phyloP scores from a whole-genome alignment of 1,140 invertebrate species.

The Drosophila trapezifrons region DNA sequence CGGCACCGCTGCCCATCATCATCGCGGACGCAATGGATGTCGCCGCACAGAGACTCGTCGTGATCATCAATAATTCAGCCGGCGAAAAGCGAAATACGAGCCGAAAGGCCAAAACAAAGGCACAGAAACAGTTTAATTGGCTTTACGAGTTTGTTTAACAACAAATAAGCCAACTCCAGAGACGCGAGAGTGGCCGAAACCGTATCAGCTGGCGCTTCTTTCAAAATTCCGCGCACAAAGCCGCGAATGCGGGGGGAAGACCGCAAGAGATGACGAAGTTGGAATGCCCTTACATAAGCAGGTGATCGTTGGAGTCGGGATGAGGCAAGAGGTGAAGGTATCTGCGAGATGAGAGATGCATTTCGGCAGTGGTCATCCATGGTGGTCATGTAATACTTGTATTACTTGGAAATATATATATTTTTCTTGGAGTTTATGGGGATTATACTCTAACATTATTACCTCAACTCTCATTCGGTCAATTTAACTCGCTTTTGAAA shows the following conservation, averaged over 20 bases:
- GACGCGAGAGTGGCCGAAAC: conserved; percentile 22
- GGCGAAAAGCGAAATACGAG: neutral
- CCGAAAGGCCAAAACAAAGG: conserved; percentile 15
- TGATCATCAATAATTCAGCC: conserved; percentile 60
- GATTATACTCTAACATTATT: no score
- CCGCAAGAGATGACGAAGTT: conserved; percentile 30
- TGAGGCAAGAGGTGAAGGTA: conserved; percentile 29
- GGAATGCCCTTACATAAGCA: conserved; percentile 34
- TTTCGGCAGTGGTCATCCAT: no score
- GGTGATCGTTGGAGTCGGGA: conserved; percentile 20
- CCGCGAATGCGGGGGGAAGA: conserved; percentile 26
- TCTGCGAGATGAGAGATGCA: conserved; percentile 24
- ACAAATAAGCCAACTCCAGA: conserved; percentile 46
- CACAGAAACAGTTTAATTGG: conserved; percentile 42
- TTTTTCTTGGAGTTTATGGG: neutral
- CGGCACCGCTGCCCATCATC: neutral
- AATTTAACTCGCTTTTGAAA: no score
- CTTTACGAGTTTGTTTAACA: conserved; percentile 38
- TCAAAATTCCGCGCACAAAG: conserved; percentile 41
- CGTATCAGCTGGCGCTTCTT: conserved; percentile 32
- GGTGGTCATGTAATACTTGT: no score
- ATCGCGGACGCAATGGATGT: conserved; percentile 14
- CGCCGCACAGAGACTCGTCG: conserved; percentile 11
- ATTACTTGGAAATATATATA: no score
- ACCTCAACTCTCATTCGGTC: no score